Base-by-base conservation (phyloP, 1,140 invertebrate genomes). In the Ips nitidus region DNA sequence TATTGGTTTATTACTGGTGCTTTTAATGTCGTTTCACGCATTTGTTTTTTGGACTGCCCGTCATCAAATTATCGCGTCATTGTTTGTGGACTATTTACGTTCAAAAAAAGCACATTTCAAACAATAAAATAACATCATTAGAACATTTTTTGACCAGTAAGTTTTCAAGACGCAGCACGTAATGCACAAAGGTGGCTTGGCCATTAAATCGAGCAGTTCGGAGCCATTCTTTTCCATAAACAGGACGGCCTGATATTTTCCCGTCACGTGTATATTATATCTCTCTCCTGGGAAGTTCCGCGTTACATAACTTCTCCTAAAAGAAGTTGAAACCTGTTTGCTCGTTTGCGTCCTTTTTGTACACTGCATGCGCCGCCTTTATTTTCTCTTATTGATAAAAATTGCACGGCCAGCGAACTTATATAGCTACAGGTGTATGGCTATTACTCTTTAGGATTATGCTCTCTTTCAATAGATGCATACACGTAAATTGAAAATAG, bases 191-290 rank as follows among this genome's bases (percentile, higher is more conserved):
- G 22, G 45, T n/a, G 52, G 52, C 7, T 7, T 55, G 52, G 37
- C 43, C 43, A 47, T 47, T 47, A 47, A 47, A 47, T 8, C 8
- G 43, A 47, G 8, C 43, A 47, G 43, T 47, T 71, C 62, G 42
- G 50, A 66, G 69, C 68, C 71, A 75, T 77, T 75, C 76, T 71
- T 75, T 75, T 75, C 72, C 66, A 76, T 76, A 75, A 76, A 69
- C 73, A 67, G 70, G 59, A 43, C 52, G 60, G 40, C 37, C 64
- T 66, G 72, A 69, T 71, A 77, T 79, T 77, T 79, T 74, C 76
- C 67, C 73, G 76, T 79, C 77, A 79, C 77, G 77, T 79, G 75
- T 79, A 78, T 77, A 79, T 79, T 79, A 77, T 79, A 79, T 77
- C 73, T 74, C 69, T 76, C 77, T 76, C 77, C 53, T 66, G 76